phyloP scores from a whole-genome alignment of 2,888 invertebrate species.

The Hypsopygia costalis region DNA sequence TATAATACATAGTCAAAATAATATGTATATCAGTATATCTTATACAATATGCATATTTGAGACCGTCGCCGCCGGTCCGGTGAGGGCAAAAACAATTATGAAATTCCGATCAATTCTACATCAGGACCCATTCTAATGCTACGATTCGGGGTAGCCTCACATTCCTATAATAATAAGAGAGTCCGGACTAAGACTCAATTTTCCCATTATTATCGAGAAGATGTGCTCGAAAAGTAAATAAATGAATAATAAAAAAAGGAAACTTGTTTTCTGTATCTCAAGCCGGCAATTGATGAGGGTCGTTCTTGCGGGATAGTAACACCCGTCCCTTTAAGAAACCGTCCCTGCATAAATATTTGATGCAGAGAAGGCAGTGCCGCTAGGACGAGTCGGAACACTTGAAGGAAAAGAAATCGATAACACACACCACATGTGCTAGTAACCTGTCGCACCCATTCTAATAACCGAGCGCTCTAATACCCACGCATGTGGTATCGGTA shows the following conservation, averaged over 20 bases:
- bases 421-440: constrained; percentile 37
- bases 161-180: no score
- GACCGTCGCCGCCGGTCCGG: no score
- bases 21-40: no score
- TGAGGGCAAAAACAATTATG: no score
- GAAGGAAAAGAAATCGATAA: constrained; percentile 46
- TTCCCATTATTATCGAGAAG: no score
- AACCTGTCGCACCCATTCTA: constrained; percentile 33
- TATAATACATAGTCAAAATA: no score
- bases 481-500: constrained; percentile 31
- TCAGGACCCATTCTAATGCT: no score
- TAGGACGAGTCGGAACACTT: constrained; percentile 25
- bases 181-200: no score
- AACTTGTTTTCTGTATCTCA: background rate
- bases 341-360: constrained; percentile 56
- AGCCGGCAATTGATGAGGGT: constrained; percentile 46
- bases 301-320: constrained; percentile 12
- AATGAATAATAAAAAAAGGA: background rate
- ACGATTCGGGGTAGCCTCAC: no score
- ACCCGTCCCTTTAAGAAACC: constrained; percentile 28
- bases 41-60: no score
- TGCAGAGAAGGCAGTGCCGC: constrained; percentile 29
- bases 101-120: no score
- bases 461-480: constrained; percentile 35
- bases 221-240: background rate